phyloP scores from a whole-genome alignment of 2,113 vertebrate genomes.

The Gopherus evgoodei region DNA sequence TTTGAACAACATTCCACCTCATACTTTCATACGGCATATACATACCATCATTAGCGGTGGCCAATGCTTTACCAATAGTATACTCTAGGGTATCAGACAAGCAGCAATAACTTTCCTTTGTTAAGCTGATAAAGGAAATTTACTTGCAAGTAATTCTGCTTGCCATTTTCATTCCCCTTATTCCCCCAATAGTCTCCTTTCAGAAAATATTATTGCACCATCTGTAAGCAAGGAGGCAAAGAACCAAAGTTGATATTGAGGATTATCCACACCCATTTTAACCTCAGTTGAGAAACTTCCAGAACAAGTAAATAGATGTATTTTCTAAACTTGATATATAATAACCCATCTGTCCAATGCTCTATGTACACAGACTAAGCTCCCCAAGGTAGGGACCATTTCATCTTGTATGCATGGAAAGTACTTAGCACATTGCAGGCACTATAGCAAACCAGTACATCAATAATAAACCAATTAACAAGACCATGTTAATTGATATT shows the following conservation, averaged over 20 bases:
- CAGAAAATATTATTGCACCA: neutral
- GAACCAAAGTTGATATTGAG: neutral
- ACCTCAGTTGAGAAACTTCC: neutral
- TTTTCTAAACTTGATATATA: neutral
- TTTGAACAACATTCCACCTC: neutral
- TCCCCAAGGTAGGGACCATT: neutral
- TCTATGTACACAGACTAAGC: neutral
- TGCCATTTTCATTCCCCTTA: neutral
- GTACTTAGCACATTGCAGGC: too few species aligned
- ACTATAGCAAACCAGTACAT: neutral
- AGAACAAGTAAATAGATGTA: neutral
- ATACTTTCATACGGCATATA: neutral
- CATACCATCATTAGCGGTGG: neutral
- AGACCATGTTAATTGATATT: neutral
- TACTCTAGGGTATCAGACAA: neutral
- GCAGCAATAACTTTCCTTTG: neutral
- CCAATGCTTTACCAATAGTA: neutral
- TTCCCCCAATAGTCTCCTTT: neutral
- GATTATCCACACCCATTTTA: neutral
- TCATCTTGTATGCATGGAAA: neutral
- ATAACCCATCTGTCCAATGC: neutral
- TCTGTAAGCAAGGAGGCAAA: neutral
- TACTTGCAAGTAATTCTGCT: neutral
- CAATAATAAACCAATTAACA: neutral
- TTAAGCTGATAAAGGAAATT: neutral